Conservation (phyloP, 2,888 invertebrate genomes). For the Drosophila subquinaria region DNA sequence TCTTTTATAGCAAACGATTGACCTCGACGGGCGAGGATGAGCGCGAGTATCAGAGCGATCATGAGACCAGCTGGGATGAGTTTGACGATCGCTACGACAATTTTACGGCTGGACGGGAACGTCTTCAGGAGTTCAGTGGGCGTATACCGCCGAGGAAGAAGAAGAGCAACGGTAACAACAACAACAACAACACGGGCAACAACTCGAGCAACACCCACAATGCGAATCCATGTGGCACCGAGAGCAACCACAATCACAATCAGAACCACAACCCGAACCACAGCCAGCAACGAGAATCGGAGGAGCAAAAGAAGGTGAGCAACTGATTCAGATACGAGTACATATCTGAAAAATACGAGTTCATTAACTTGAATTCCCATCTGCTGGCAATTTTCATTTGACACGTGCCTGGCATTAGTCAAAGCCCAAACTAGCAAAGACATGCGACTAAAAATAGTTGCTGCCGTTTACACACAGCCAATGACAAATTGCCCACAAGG, state of each 20-base stretch:
- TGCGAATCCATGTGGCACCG: slow-evolving; percentile 7
- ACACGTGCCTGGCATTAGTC: slow-evolving; percentile 73
- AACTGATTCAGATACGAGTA: slow-evolving; percentile 2
- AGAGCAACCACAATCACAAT: slow-evolving; percentile 5
- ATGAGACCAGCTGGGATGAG: slow-evolving; percentile 85
- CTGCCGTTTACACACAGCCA: slow-evolving; percentile 25
- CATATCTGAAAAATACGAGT: slow-evolving; percentile 39
- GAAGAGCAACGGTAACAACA: slow-evolving; percentile 81
- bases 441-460: slow-evolving; percentile 62
- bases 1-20: slow-evolving; percentile 81
- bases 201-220: slow-evolving; percentile 19
- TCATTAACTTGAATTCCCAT: slow-evolving; percentile 62
- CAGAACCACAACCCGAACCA: background rate
- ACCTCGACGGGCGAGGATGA: slow-evolving; percentile 86
- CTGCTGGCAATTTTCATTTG: slow-evolving; percentile 25
- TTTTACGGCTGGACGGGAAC: slow-evolving; percentile 85
- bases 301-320: slow-evolving; percentile 59
- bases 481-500: slow-evolving; percentile 71
- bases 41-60: slow-evolving; percentile 85
- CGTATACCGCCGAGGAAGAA: slow-evolving; percentile 85
- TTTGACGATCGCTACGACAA: slow-evolving; percentile 85
- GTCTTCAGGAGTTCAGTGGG: slow-evolving; percentile 85
- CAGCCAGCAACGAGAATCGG: slow-evolving; percentile 30
- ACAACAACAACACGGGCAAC: slow-evolving; percentile 17
- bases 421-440: slow-evolving; percentile 61